Base-by-base conservation (phyloP, 1,140 invertebrate genomes). In the Camponotus pennsylvanicus region DNA sequence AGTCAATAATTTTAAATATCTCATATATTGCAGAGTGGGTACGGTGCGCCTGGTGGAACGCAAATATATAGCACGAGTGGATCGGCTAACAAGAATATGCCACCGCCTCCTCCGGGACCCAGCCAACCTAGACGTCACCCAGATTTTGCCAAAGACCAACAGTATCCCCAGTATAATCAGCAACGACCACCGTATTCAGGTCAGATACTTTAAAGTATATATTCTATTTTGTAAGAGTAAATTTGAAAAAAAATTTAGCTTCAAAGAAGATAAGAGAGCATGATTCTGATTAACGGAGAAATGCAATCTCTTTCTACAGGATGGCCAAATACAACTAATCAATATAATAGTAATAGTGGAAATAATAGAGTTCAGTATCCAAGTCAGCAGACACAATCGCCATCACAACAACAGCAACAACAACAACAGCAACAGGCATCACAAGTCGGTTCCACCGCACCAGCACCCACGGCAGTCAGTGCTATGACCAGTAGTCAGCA, bases 131-230 rank as follows among this genome's bases (percentile, higher is more conserved):
- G 97, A 73, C 95, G 98, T 91, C 98, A 98, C 95, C 98, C 97
- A 63, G 98, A 98, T 95, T 98, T 98, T 96, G 96, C 97, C 90
- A 98, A 97, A 96, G 97, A 98, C 93, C 96, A 97, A 89, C 96
- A 96, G 88, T 97, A 96, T 94, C 95, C 96, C 85, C 95, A 95
- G 37, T 96, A 96, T 93, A 95, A 95, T 93, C 96, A 96, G 88
- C 96, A 96, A 92, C 94, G 96, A 90, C 95, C 96, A 76, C 95
- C 93, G 63, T 95, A 95, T 92, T 92, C 94, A 91, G 94, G 94
- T 95, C 92, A 91, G 70, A 76, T 13, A 57, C 8, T 42, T 37
- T 4, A 78, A 55, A 75, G 64, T 7, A 32, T 9, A 11, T 1
- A 49, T 73, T 66, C 11, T 42, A 32, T 80, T 21, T 42, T 6